These are phyloP conservation scores for Polypedilum vanderplanki DNA, from an alignment of 1,140 invertebrate species.

Conservation along the genomic window DNA sequence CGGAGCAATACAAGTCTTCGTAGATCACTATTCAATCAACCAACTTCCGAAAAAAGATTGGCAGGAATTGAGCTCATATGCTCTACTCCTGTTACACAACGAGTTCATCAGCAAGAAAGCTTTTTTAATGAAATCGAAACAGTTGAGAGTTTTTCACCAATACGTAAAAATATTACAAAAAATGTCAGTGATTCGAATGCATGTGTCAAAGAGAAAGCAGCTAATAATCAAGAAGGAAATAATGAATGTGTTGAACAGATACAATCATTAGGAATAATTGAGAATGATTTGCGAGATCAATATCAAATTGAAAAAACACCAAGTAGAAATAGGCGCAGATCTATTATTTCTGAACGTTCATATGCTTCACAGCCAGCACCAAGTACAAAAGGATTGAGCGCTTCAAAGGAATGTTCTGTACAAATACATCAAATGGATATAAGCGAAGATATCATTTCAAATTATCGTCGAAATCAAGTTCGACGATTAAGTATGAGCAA, in stretches of 20 bases:
- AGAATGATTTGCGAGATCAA: not conserved
- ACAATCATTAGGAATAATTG: not conserved
- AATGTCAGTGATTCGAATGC: not conserved
- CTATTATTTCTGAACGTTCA: not conserved
- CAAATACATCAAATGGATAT: not conserved
- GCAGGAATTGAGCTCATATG: not conserved
- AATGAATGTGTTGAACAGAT: not conserved
- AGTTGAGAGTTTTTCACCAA: not conserved
- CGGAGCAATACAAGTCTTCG: not conserved
- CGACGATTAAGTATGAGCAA: not conserved
- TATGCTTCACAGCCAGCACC: not conserved
- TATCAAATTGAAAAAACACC: not conserved
- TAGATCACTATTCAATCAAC: not conserved
- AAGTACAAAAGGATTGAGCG: not conserved
- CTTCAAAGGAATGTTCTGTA: not conserved
- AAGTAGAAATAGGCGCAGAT: not conserved
- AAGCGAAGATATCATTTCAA: not conserved
- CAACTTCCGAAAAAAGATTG: not conserved
- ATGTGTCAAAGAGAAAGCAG: not conserved
- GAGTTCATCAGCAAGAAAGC: not conserved
- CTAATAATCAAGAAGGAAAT: not conserved
- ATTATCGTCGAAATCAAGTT: not conserved
- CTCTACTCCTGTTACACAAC: not conserved
- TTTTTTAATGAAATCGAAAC: not conserved
- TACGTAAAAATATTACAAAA: not conserved